These are phyloP conservation scores for Drosophila gaucha DNA, from an alignment of 2,888 invertebrate genomes.

Conservation along the genomic window DNA sequence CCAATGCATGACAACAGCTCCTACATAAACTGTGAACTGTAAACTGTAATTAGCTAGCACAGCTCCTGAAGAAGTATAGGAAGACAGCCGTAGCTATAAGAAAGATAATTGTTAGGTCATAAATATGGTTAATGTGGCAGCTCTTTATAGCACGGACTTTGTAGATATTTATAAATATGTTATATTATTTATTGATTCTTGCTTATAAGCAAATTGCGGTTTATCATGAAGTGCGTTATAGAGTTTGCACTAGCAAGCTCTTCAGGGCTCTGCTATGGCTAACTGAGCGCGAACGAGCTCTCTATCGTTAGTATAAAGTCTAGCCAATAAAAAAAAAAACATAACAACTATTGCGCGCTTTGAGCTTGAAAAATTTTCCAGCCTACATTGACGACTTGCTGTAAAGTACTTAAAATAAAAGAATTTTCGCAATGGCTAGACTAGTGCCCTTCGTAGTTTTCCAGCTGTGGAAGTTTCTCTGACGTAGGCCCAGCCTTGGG, in stretches of 20 bases:
- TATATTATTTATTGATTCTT: conserved; percentile 7
- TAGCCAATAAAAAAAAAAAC: conserved; percentile 27
- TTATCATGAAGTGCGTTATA: conserved; percentile 25
- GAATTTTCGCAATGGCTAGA: conserved; percentile 46
- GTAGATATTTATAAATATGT: background rate
- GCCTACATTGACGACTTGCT: conserved; percentile 17
- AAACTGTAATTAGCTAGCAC: background rate
- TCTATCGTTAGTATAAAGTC: conserved; percentile 22
- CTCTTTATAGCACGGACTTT: background rate
- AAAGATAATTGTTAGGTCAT: background rate
- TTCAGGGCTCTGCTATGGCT: conserved; percentile 7
- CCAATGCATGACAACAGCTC: background rate
- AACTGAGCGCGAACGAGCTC: conserved; percentile 45
- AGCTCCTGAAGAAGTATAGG: background rate
- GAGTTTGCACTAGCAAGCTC: conserved; percentile 7
- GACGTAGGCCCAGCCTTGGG: conserved; percentile 11
- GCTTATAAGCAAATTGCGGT: conserved; percentile 15
- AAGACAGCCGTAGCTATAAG: conserved; percentile 2
- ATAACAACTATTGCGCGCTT: conserved; percentile 51
- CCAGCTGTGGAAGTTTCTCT: background rate
- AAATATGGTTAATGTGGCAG: conserved; percentile 4
- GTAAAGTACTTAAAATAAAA: conserved; percentile 15
- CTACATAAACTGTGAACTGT: conserved; percentile 6
- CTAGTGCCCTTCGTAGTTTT: conserved; percentile 9
- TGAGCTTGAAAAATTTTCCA: conserved; percentile 59